Evolutionary conservation across 2,888 invertebrate genomes (phyloP), one percentile per base, ranked within the genome.

Genomic region (Cetonia aurata): DNA sequence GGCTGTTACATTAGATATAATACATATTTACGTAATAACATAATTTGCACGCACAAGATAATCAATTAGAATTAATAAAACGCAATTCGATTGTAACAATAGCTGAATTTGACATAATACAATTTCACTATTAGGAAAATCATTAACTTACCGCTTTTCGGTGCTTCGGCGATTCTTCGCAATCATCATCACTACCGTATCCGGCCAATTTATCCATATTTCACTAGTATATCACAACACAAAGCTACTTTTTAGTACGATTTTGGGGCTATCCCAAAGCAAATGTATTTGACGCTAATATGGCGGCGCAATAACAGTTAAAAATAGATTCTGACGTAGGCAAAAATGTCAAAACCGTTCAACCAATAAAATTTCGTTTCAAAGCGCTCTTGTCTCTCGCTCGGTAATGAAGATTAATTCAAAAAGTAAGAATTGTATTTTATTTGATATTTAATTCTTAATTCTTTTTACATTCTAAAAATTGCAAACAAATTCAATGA

Each of bases 181-280:
- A 88, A 73, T 93, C 93, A 78, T 93, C 93, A 79, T 93, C 94
- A 83, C 93, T 94, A 74, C 90, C 92, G 81, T 94, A 94, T 80
- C 90, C 92, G 73, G 91, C 88, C 72, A 94, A 85, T 56, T 92
- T 91, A 84, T 94, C 92, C 94, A 94, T 94, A 33, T 37, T 65
- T 65, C 13, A 15, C 15, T 13, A 65, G 15, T 41, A 65, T 65
- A 37, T 15, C n/a, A 50, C 6, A 8, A 12, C 19, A 15, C 50
- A 50, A 15, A 17, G 15, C 9, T 13, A 50, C 25, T 37, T 62
- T 12, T 13, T 33, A 62, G 2, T 15, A 15, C 1, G 31, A 10
- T 31, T 15, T 10, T 9, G 33, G 33, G 50, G 33, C 15, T 37
- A 37, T 46, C 19, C 19, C n/a, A 33, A 15, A n/a, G 17, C 42